Conservation (phyloP, 1,140 invertebrate genomes). For the Camponotus floridanus region DNA sequence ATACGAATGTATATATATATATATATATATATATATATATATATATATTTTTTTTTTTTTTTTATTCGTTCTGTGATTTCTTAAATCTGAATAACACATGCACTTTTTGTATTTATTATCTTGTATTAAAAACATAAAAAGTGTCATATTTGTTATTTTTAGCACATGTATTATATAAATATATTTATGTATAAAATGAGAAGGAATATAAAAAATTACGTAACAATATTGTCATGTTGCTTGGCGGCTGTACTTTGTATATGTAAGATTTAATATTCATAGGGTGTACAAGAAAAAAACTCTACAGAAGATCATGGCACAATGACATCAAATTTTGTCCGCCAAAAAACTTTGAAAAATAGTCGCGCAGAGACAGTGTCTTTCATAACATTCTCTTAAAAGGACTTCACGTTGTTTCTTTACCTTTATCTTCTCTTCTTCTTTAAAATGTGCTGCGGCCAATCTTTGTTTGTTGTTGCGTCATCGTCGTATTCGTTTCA, state of each 20-base stretch:
- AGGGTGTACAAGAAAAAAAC: not conserved
- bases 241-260: not conserved
- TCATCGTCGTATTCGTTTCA: constrained; percentile 55
- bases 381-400: constrained; percentile 47
- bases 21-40: no score
- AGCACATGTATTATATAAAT: not conserved
- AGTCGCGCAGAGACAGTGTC: constrained; percentile 7
- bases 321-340: constrained; percentile 6
- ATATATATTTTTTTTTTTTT: no score
- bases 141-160: not conserved
- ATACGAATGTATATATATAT: not conserved
- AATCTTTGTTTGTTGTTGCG: constrained; percentile 49
- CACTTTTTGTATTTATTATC: not conserved
- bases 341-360: constrained; percentile 44
- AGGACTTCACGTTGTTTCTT: not conserved
- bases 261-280: constrained; percentile 30
- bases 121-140: not conserved
- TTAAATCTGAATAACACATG: not conserved
- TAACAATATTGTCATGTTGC: not conserved
- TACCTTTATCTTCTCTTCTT: not conserved
- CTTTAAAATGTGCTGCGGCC: not conserved
- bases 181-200: constrained; percentile 37
- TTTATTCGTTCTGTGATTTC: not conserved
- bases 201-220: not conserved
- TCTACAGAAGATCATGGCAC: not conserved